Conservation (phyloP, 2,113 vertebrate genomes). For the Nannobrachium achirus region DNA sequence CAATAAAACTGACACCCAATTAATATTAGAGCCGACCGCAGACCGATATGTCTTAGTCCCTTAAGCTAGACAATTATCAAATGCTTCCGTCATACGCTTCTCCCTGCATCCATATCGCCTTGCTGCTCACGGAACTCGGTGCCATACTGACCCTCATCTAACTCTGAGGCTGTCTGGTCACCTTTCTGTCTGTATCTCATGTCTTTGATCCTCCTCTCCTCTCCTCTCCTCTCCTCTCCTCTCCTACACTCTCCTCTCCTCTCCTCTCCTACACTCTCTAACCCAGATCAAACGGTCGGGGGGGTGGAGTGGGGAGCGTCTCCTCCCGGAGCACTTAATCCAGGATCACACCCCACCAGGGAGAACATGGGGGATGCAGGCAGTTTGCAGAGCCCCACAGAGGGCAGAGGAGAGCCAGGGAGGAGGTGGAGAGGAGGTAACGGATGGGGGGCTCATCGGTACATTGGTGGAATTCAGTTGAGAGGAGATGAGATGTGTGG, state of each 20-base stretch:
- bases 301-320: constrained; percentile 60
- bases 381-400: constrained; percentile 43
- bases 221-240: too few species aligned
- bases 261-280: constrained; percentile 51
- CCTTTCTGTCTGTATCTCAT: constrained; percentile 47
- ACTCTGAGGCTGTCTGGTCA: constrained; percentile 25
- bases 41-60: neutral
- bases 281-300: constrained; percentile 61
- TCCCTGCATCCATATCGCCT: too few species aligned
- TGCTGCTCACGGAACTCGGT: too few species aligned
- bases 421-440: constrained; percentile 30
- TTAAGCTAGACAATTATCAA: neutral
- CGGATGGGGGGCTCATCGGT: constrained; percentile 54
- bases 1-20: too few species aligned
- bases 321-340: constrained; percentile 83
- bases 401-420: constrained; percentile 32
- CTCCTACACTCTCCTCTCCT: too few species aligned
- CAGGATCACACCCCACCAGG: constrained; percentile 68
- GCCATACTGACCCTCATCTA: constrained; percentile 10
- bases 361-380: constrained; percentile 52
- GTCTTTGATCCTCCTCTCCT: constrained; percentile 7
- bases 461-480: constrained; percentile 45
- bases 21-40: too few species aligned
- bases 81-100: too few species aligned
- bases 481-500: too few species aligned